phyloP scores from a whole-genome alignment of 2,797 vertebrate genomes.

The Capromys pilorides region DNA sequence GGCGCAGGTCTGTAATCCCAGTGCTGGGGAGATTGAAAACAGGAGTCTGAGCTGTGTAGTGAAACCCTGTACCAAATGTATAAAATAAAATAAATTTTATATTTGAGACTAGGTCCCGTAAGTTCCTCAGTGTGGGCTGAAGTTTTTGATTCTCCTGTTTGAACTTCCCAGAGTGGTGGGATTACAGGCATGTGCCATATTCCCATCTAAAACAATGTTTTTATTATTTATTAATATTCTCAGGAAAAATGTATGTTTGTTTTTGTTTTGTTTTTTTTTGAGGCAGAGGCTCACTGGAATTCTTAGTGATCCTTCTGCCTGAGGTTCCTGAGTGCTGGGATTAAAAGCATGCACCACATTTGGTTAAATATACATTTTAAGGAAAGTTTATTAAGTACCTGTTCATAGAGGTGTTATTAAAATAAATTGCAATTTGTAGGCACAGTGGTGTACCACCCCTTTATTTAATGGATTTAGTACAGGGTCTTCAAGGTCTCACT shows the following conservation, averaged over 20 bases:
- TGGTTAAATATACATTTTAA: slow-evolving; percentile 13
- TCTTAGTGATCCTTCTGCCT: neutral
- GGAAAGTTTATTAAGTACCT: neutral
- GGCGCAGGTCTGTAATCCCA: no score
- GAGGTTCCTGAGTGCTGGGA: neutral
- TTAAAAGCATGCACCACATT: neutral
- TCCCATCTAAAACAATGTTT: neutral
- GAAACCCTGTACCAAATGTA: no score
- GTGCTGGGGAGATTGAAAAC: no score
- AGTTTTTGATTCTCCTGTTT: neutral
- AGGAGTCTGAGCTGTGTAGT: no score
- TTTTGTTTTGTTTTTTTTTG: neutral
- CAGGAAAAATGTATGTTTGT: neutral
- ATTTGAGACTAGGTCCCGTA: neutral
- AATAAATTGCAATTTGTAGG: neutral
- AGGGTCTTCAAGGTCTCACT: no score
- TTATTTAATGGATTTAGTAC: no score
- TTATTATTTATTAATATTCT: neutral
- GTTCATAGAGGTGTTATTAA: neutral
- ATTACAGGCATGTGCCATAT: neutral
- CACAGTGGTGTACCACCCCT: neutral
- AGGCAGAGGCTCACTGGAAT: neutral
- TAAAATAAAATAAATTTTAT: neutral
- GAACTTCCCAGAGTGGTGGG: neutral
- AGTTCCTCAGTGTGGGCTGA: neutral